Conservation (phyloP, 2,113 vertebrate genomes). For the Oreotrochilus melanogaster region DNA sequence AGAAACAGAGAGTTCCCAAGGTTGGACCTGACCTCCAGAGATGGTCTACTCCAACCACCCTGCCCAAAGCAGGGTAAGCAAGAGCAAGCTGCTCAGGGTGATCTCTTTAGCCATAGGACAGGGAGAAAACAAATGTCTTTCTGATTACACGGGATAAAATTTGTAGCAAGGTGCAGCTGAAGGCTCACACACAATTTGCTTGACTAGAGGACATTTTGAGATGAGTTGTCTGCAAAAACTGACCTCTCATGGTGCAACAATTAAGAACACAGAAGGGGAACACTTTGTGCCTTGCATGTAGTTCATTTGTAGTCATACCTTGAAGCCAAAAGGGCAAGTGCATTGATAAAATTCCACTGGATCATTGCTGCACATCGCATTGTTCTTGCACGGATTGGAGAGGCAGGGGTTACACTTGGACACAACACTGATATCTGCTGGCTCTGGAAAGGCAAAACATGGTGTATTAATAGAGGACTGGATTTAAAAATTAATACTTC, state of each 20-base stretch:
- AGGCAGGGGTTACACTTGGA: conserved; percentile 96
- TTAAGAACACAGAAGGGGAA: not conserved
- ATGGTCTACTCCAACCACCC: rapidly evolving
- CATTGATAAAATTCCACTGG: conserved; percentile 87
- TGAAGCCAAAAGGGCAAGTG: conserved; percentile 92
- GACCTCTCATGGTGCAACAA: not conserved
- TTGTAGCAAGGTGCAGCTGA: rapidly evolving
- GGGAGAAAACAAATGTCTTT: not conserved
- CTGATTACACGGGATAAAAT: not conserved
- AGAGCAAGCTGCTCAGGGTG: not conserved
- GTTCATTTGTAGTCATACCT: conserved; percentile 79
- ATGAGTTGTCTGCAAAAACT: not conserved
- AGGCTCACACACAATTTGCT: not conserved
- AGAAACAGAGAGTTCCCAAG: not conserved
- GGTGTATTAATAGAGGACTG: not conserved
- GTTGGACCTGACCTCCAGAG: not conserved
- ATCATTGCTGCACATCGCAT: conserved; percentile 89
- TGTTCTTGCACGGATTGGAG: conserved; percentile 90
- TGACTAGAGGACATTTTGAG: not conserved
- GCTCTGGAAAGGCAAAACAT: conserved; percentile 78
- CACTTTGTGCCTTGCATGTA: not conserved
- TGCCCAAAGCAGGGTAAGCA: not conserved
- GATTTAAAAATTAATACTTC: not conserved
- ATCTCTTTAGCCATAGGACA: not conserved
- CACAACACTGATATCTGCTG: conserved; percentile 84